Evolutionary conservation across 2,113 vertebrate species (phyloP), one percentile per base, ranked within the genome.

Genomic region (Scortum barcoo): DNA sequence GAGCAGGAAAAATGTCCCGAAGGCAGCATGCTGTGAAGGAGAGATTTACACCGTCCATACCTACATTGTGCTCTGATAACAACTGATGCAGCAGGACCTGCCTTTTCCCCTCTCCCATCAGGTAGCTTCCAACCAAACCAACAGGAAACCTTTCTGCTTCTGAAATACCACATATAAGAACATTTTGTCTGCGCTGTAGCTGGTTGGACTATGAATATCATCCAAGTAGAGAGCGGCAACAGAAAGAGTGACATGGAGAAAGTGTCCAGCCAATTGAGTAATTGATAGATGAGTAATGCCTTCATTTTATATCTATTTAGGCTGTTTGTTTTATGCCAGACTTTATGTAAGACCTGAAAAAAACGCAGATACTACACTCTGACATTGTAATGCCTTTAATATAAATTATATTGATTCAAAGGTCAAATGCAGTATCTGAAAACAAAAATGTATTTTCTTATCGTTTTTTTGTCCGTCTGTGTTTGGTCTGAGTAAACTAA

Each of bases 1-100:
- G 19, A 38, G 12, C 46, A 53, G 66, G 5, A 46, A 50, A 79
- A 69, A 83, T 60, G 56, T 74, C 69, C 85, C 56, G n/a, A 67
- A 54, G 61, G 67, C 22, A 56, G 44, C 33, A 48, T 19, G 20
- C 33, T 28, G 22, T 63, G n/a, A 42, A 26, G 6, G 42, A 17
- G 20, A 62, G 38, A 51, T 44, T 48, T 62, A 51, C 12, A 62
- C 36, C 0, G 1, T 50, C 36, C 26, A 28, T 36, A 26, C 20
- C 30, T 0, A n/a, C 56, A 62, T 42, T 36, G 42, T 38, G 8
- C 22, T n/a, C 22, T 40, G 48, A 51, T 60, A 76, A 22, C n/a
- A 74, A 33, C 48, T 74, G 51, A 48, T 62, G 72, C 67, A 68
- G 56, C 38, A 20, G 30, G 28, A 50, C 56, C 20, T 13, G 20